Evolutionary conservation across 2,888 invertebrate species (phyloP).

Genomic region (Lasius fuliginosus): DNA sequence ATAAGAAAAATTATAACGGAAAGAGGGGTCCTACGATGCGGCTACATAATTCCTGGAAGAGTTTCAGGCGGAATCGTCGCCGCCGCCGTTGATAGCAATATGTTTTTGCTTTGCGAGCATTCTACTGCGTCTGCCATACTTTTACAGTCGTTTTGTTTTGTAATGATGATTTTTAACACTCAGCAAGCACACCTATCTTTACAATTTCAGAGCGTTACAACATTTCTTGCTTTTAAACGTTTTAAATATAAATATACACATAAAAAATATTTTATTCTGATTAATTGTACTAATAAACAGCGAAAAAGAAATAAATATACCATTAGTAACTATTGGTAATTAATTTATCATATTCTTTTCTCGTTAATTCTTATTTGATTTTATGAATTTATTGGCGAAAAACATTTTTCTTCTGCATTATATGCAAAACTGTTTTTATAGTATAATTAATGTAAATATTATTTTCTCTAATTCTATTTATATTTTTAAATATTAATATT

Average conservation of each 20-base stretch:
- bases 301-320: no score
- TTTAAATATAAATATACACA: no score
- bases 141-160: conserved; percentile 54
- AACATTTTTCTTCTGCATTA: no score
- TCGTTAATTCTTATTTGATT: no score
- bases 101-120: conserved; percentile 78
- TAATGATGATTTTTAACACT: conserved; percentile 37
- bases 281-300: no score
- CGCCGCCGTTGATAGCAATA: conserved; percentile 75
- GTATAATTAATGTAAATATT: no score
- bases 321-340: no score
- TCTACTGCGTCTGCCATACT: conserved; percentile 67
- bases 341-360: no score
- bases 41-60: conserved; percentile 81
- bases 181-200: neutral
- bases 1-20: conserved; percentile 68
- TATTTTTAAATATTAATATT: neutral
- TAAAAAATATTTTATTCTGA: no score
- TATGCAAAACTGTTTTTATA: no score
- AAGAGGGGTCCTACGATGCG: conserved; percentile 67
- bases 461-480: neutral
- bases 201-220: neutral
- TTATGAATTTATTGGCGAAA: no score
- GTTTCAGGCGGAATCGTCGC: conserved; percentile 74
- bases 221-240: neutral